Base-by-base conservation (phyloP, 2,797 vertebrate species). In the Melanotaenia nigrans region DNA sequence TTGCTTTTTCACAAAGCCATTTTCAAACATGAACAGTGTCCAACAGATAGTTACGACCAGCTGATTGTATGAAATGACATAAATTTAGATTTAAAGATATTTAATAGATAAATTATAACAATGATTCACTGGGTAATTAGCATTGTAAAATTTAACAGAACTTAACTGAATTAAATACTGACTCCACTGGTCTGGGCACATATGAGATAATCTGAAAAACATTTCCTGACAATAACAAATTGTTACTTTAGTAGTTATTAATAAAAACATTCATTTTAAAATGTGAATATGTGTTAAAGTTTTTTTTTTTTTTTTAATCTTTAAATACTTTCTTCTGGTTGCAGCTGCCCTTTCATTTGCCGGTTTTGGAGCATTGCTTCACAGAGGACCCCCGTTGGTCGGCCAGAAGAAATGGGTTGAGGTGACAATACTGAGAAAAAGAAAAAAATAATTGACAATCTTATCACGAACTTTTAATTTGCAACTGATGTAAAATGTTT, bases 381-480 rank as follows among this genome's bases (percentile, higher is more conserved):
- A 93, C 61, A 0, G 85, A 84, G 10, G 83, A 87, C 60, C 93
- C 93, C 68, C 89, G 62, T 79, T 70, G 91, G 68, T 92, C 91
- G 2, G 93, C 91, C 79, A 95, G 59, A 54, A 79, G 75, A 67
- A 95, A 95, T 0, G 94, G 94, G 71, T 75, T 91, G 58, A 95
- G 91, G 74, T 89, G 88, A 81, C 91, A 93, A 63, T 40, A 81
- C 94, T 95, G 66, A 47, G 56, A 63, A 69, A 30, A 59, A 58
- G 1, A 38, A 36, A 51, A n/a, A 42, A 4, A 61, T 11, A 66
- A 14, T 18, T 16, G 12, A 13, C 18, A 68, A 24, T 54, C 1
- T 32, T 49, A 47, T 20, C 8, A 18, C 45, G 3, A 22, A 22
- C 47, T n/a, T 49, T 11, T 49, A 49, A n/a, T n/a, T 2, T 20